Base-by-base conservation (phyloP, 2,888 invertebrate genomes). In the Rhorus exstirpatorius region DNA sequence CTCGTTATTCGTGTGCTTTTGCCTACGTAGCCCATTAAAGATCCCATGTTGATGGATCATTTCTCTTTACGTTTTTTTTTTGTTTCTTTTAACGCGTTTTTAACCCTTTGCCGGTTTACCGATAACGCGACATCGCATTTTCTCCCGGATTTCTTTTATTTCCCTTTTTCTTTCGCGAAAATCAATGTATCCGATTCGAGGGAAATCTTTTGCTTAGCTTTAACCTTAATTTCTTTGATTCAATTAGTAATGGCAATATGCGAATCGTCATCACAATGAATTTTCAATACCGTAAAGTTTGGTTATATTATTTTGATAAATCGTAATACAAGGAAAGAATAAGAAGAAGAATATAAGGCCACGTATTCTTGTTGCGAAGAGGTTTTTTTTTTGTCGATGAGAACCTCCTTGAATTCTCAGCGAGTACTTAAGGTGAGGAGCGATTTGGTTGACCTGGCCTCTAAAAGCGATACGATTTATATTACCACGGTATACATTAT, bases 401-500 rank as follows among this genome's bases (percentile, higher is more conserved):
- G 46, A 46, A 1, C 14, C 46, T 46, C 1, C 24, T 55, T 55
- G n/a, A 26, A 26, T 55, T 55, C 3, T 26, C 14, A 26, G 4
- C 14, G n/a, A 41, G 17, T 26, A 44, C 74, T 78, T 67, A 41
- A 31, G 26, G 44, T 60, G 60, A 44, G 61, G 35, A 74, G 46
- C 79, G 72, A 77, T 83, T 80, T 58, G 71, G 44, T 78, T 79
- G 84, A 84, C 76, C 78, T 60, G 79, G 63, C 67, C 74, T 24
- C 68, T 71, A 46, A 68, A 67, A 74, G 70, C 67, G 31, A 19
- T 53, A 63, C 79, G 75, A 71, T 65, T 76, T 58, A 76, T 71
- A 68, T 71, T 68, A 44, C 31, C 44, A 65, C 49, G 74, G 53
- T 38, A 72, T 81, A 71, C 35, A 68, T 72, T 74, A 71, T 67